Conservation (phyloP, 2,888 invertebrate species). For the Ophioninae sp. region DNA sequence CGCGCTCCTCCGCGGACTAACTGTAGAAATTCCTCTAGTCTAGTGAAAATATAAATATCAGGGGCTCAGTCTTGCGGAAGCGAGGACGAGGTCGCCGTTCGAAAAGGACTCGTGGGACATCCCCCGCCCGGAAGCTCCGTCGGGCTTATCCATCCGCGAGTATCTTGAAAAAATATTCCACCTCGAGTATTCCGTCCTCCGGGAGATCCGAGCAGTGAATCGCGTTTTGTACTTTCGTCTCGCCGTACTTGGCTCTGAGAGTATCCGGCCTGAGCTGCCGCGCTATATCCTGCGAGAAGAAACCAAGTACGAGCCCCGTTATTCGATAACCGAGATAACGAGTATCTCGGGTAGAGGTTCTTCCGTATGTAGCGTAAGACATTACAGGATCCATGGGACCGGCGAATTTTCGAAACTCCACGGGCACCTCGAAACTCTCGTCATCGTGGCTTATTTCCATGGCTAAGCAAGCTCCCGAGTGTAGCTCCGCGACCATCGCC, state of each 20-base stretch:
- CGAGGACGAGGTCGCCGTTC: neutral
- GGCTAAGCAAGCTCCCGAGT: conserved; percentile 92
- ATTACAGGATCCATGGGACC: conserved; percentile 95
- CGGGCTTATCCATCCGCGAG: conserved; percentile 74
- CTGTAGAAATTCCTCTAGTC: too few species aligned
- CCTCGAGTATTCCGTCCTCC: conserved; percentile 92
- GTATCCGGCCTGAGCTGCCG: conserved; percentile 91
- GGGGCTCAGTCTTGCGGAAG: neutral
- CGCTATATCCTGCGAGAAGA: conserved; percentile 88
- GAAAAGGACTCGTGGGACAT: neutral
- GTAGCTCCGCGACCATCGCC: conserved; percentile 92
- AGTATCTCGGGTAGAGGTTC: neutral
- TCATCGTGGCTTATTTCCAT: conserved; percentile 90
- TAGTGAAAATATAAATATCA: too few species aligned
- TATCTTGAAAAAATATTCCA: conserved; percentile 91
- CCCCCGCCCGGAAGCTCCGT: neutral
- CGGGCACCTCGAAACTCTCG: conserved; percentile 83
- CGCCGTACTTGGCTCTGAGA: conserved; percentile 92
- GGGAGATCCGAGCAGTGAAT: conserved; percentile 96
- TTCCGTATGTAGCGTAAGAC: neutral
- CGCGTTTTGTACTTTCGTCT: conserved; percentile 91
- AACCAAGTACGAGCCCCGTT: neutral
- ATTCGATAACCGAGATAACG: neutral
- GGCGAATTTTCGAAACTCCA: conserved; percentile 90
- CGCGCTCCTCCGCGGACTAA: too few species aligned